Percentiles rank a stretch among this genome's conserved stretches.
Evolutionary conservation across 2,888 invertebrate species (phyloP).

Genomic region (Drosophila pseudotakahashii): DNA sequence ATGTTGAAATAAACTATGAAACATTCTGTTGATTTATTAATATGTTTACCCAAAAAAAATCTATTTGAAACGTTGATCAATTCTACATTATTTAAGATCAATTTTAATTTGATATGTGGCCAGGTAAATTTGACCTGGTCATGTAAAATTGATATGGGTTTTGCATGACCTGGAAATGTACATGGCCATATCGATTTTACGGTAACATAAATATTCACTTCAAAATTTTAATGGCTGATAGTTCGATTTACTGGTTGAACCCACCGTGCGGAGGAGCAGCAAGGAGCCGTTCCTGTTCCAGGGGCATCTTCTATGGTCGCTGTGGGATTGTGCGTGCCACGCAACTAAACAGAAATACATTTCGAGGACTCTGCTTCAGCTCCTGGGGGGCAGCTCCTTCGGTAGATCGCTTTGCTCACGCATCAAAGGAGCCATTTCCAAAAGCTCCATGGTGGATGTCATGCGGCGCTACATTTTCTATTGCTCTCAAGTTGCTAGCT

Average conservation of each 20-base stretch:
- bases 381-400: constrained; percentile 38
- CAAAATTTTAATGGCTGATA: neutral
- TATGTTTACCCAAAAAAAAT: too few relatives aligned
- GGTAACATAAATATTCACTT: too few relatives aligned
- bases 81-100: too few relatives aligned
- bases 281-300: constrained; percentile 16
- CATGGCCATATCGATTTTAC: too few relatives aligned
- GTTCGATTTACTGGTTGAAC: neutral
- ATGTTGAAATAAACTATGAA: too few relatives aligned
- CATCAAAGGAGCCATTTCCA: constrained; percentile 40
- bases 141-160: too few relatives aligned
- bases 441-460: constrained; percentile 38
- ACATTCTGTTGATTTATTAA: too few relatives aligned
- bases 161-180: too few relatives aligned
- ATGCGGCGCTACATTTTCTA: constrained; percentile 38
- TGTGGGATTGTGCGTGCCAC: constrained; percentile 58
- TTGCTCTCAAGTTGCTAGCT: constrained; percentile 27
- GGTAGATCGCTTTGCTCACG: constrained; percentile 16
- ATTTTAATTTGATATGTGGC: too few relatives aligned
- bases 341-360: constrained; percentile 34
- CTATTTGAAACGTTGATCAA: too few relatives aligned
- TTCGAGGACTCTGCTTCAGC: constrained; percentile 28
- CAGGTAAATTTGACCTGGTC: too few relatives aligned
- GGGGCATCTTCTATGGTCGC: constrained; percentile 52
- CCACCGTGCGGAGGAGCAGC: constrained; percentile 14